Conservation (phyloP, 1,140 invertebrate genomes). For the Pseudomyrmex dendroicus region DNA sequence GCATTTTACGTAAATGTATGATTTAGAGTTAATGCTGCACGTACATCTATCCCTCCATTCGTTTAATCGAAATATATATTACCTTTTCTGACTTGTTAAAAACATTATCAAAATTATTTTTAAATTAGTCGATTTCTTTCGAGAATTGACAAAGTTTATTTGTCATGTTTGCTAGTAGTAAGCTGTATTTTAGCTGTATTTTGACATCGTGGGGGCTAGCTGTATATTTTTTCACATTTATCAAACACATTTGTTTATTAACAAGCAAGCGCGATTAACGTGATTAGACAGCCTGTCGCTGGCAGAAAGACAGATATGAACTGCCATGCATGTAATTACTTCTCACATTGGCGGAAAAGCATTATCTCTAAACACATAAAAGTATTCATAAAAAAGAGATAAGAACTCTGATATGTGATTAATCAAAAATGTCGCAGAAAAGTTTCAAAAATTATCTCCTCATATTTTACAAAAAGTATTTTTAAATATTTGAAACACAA, state of each 20-base stretch:
- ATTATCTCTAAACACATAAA: slow-evolving; percentile 73
- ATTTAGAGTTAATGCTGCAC: slow-evolving; percentile 74
- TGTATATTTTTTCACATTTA: slow-evolving; percentile 10
- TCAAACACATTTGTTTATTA: slow-evolving; percentile 35
- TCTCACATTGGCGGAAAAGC: slow-evolving; percentile 58
- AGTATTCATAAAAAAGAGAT: slow-evolving; percentile 22
- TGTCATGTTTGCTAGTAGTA: neutral
- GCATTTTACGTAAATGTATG: slow-evolving; percentile 53
- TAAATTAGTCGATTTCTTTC: neutral
- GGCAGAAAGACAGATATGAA: neutral
- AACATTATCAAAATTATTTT: slow-evolving; percentile 6
- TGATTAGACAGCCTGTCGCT: slow-evolving; percentile 16
- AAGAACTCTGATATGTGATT: slow-evolving; percentile 34
- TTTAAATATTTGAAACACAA: too few species aligned
- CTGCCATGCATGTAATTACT: slow-evolving; percentile 45
- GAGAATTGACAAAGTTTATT: neutral
- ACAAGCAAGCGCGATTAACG: slow-evolving; percentile 48
- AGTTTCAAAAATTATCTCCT: too few species aligned
- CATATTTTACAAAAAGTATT: too few species aligned
- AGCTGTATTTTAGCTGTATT: neutral
- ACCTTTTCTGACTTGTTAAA: neutral
- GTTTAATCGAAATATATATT: slow-evolving; percentile 1
- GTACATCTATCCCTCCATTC: slow-evolving; percentile 48
- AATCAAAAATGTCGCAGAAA: neutral
- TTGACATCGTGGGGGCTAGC: slow-evolving; percentile 5